phyloP scores from a whole-genome alignment of 2,113 vertebrate genomes.

The Gnathonemus longibarbis region DNA sequence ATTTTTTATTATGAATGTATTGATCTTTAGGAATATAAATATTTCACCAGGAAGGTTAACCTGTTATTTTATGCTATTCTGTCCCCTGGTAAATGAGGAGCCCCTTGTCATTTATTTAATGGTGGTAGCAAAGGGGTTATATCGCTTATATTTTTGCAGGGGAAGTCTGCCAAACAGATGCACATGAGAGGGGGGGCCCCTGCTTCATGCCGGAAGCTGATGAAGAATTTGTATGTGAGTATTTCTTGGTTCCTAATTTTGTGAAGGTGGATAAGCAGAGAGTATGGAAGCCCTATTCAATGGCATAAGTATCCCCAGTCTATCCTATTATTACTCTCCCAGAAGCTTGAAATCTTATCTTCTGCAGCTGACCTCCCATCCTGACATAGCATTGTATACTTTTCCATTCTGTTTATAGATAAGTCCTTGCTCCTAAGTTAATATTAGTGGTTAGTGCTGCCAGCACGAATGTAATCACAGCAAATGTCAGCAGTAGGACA shows the following conservation, averaged over 20 bases:
- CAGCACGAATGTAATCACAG: background rate
- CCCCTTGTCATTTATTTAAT: background rate
- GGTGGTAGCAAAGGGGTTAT: background rate
- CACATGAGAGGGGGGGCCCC: constrained; percentile 26
- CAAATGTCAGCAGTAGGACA: background rate
- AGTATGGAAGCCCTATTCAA: constrained; percentile 17
- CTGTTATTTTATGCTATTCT: background rate
- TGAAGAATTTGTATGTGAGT: constrained; percentile 39
- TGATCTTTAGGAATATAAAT: background rate
- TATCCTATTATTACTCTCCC: background rate
- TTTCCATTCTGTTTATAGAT: background rate
- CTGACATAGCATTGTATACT: background rate
- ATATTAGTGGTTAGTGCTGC: background rate
- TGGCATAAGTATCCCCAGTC: constrained; percentile 24
- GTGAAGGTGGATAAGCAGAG: constrained; percentile 35
- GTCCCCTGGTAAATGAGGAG: background rate
- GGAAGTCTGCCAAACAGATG: constrained; percentile 28
- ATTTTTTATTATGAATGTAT: background rate
- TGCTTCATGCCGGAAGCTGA: constrained; percentile 28
- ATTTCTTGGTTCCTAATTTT: constrained; percentile 28
- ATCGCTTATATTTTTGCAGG: constrained; percentile 20
- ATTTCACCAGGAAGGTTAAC: background rate
- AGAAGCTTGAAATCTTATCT: background rate
- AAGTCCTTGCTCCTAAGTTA: background rate
- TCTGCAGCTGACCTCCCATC: constrained; percentile 4